A percentile compares a stretch with the other conserved stretches of the same genome.
phyloP scores from a whole-genome alignment of 1,140 invertebrate genomes.

The Panulirus ornatus region DNA sequence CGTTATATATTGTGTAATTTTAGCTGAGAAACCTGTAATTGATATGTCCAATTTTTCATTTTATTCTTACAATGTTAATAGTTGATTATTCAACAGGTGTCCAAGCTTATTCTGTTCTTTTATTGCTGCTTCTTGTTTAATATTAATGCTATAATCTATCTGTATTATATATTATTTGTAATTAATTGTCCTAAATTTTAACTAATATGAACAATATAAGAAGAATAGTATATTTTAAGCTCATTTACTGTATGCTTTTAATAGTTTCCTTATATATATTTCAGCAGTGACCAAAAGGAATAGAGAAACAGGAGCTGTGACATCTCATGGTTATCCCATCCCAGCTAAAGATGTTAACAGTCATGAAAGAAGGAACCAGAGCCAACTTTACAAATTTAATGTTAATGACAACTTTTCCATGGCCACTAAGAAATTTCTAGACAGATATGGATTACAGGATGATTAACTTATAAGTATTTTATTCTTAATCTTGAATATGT shows the following conservation, averaged over 20 bases:
- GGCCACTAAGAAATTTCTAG: conserved; percentile 12
- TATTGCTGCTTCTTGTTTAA: too few species aligned
- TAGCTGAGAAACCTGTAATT: too few species aligned
- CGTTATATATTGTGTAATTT: too few species aligned
- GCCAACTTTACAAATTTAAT: neutral
- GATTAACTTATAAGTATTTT: neutral
- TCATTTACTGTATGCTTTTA: neutral
- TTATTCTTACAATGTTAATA: too few species aligned
- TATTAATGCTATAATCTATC: too few species aligned
- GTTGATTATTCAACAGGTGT: too few species aligned
- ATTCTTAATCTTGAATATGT: neutral
- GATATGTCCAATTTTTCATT: too few species aligned
- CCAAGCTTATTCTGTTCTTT: too few species aligned
- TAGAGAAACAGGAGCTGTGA: neutral
- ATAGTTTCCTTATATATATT: neutral
- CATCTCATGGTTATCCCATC: neutral
- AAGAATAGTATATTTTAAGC: too few species aligned
- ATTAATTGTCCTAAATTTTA: too few species aligned
- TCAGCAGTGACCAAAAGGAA: conserved; percentile 6
- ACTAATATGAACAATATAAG: too few species aligned
- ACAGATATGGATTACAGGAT: conserved; percentile 24
- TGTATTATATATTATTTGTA: too few species aligned
- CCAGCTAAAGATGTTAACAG: neutral
- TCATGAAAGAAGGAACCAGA: neutral
- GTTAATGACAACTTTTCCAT: conserved; percentile 18